phyloP scores from a whole-genome alignment of 2,888 invertebrate species.

The Mycalesis mineus region DNA sequence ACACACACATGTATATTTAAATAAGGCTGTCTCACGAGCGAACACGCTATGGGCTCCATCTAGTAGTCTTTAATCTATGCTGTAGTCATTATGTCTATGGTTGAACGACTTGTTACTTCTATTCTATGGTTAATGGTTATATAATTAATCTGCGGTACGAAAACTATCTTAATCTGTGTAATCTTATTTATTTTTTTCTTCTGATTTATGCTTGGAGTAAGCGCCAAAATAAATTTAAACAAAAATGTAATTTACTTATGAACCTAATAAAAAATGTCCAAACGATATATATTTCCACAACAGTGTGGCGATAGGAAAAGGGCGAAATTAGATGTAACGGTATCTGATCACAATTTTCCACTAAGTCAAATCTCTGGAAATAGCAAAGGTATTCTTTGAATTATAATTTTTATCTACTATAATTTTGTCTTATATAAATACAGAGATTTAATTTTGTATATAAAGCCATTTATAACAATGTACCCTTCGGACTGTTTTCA shows the following conservation, averaged over 20 bases:
- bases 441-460: not conserved
- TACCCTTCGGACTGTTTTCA: too few relatives aligned
- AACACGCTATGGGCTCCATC: too few relatives aligned
- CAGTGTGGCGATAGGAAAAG: constrained; percentile 61
- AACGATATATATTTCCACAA: constrained; percentile 54
- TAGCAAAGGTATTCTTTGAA: constrained; percentile 45
- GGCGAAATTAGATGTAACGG: constrained; percentile 60
- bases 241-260: constrained; percentile 1
- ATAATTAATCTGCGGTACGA: too few relatives aligned
- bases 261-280: constrained; percentile 50
- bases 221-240: constrained; percentile 22
- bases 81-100: too few relatives aligned
- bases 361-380: constrained; percentile 57
- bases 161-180: too few relatives aligned
- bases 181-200: not conserved
- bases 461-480: too few relatives aligned
- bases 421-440: not conserved
- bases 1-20: too few relatives aligned
- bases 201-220: constrained; percentile 1
- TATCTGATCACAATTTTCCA: constrained; percentile 68
- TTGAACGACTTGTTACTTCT: too few relatives aligned
- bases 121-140: too few relatives aligned
- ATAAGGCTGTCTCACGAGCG: too few relatives aligned
- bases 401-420: not conserved
- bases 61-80: too few relatives aligned